Evolutionary conservation across 2,797 vertebrate genomes (phyloP).

Genomic region (Euphonia xanthogaster): DNA sequence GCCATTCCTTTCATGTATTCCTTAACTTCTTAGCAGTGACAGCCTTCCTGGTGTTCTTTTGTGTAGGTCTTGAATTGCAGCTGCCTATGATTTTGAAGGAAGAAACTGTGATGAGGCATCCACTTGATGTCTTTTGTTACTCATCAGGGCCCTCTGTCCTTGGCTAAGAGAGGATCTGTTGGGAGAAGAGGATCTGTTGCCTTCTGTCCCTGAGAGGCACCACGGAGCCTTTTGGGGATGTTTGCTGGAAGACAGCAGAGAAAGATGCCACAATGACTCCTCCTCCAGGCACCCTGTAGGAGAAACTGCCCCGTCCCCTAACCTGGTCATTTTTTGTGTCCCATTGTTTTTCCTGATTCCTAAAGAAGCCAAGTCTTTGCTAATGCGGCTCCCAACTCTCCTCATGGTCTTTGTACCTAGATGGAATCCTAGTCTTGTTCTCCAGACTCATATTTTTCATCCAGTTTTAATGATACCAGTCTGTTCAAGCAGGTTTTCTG

Average conservation of each 20-base stretch:
- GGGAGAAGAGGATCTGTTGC: too few species aligned
- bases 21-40: background rate
- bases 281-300: background rate
- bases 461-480: background rate
- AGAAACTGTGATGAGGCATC: background rate
- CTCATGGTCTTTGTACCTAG: background rate
- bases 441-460: background rate
- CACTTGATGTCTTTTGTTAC: background rate
- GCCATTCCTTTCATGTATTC: background rate
- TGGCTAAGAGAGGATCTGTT: background rate
- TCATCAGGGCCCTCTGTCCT: background rate
- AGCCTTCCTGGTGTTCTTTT: background rate
- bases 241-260: background rate
- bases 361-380: background rate
- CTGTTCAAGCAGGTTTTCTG: background rate
- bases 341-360: fast-evolving
- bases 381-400: background rate
- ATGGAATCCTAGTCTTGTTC: background rate
- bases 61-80: background rate
- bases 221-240: fast-evolving
- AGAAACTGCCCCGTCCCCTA: background rate
- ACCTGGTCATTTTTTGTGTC: background rate
- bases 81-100: background rate
- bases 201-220: background rate
- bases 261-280: fast-evolving